phyloP scores from a whole-genome alignment of 2,888 invertebrate genomes.

The Sussaba pulchella region DNA sequence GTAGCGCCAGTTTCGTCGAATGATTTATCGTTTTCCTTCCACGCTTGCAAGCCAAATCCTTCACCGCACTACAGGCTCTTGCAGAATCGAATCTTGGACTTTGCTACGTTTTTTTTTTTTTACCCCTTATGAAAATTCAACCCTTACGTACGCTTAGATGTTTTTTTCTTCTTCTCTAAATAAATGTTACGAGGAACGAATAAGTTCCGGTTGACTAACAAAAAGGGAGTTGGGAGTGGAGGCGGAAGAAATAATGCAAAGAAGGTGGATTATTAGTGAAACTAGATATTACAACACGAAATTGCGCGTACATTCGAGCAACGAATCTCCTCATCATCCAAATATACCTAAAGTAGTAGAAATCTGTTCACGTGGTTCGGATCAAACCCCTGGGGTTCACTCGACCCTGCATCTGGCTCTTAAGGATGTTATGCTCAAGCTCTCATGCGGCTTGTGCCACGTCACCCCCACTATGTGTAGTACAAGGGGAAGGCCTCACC shows the following conservation, averaged over 20 bases:
- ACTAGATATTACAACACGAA: not conserved
- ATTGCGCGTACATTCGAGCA: not conserved
- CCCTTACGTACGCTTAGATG: too few species aligned
- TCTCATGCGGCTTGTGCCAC: not conserved
- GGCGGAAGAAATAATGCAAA: constrained; percentile 41
- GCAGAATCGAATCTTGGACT: constrained; percentile 13
- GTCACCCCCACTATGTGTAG: constrained; percentile 7
- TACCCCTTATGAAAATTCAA: too few species aligned
- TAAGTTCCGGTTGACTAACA: not conserved
- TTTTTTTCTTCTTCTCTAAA: too few species aligned
- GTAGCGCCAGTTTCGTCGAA: constrained; percentile 73
- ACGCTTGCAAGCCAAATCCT: constrained; percentile 59
- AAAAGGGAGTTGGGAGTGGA: not conserved
- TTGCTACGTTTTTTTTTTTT: not conserved
- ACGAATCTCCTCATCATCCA: constrained; percentile 2
- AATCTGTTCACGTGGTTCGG: constrained; percentile 14
- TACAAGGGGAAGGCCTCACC: too few species aligned
- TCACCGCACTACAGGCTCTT: constrained; percentile 38
- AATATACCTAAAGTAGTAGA: constrained; percentile 24
- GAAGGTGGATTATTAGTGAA: constrained; percentile 5
- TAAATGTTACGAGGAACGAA: not conserved
- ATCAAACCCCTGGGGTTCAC: constrained; percentile 18
- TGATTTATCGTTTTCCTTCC: constrained; percentile 79
- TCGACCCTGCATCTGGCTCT: constrained; percentile 16
- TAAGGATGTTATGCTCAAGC: constrained; percentile 2